Percentiles rank a stretch among this genome's conserved stretches.
Evolutionary conservation across 2,888 invertebrate species (phyloP).

Genomic region (Trichogramma evanescens): DNA sequence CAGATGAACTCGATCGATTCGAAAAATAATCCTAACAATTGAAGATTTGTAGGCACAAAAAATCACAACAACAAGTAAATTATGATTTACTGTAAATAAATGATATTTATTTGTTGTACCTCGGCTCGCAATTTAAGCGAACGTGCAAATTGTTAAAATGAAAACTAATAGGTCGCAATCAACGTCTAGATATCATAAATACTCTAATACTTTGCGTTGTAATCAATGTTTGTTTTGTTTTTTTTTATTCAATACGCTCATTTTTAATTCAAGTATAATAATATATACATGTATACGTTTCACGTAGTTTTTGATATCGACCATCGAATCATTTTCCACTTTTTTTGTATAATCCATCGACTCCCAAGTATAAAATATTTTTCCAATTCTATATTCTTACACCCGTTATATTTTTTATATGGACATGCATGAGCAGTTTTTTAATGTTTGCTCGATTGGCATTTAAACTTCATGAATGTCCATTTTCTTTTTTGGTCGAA

Average conservation of each 20-base stretch:
- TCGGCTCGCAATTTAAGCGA: conserved; percentile 23
- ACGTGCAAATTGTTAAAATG: conserved; percentile 22
- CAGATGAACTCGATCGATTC: neutral
- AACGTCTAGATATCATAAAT: conserved; percentile 25
- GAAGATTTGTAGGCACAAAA: conserved; percentile 1
- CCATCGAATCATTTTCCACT: neutral
- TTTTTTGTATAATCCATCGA: neutral
- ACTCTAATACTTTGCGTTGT: conserved; percentile 28
- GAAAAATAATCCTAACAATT: neutral
- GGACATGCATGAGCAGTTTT: too few relatives aligned
- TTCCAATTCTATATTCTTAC: neutral
- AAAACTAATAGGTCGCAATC: conserved; percentile 17
- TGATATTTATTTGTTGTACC: conserved; percentile 23
- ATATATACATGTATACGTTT: neutral
- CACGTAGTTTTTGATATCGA: neutral
- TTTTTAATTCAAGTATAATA: neutral
- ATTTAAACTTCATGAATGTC: too few relatives aligned
- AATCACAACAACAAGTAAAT: neutral
- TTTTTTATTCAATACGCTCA: neutral
- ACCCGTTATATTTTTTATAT: neutral
- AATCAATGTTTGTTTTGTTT: conserved; percentile 17
- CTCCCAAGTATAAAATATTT: neutral
- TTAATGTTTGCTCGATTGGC: too few relatives aligned
- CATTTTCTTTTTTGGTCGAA: neutral
- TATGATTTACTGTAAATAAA: conserved; percentile 21